phyloP scores from a whole-genome alignment of 1,140 invertebrate species.

The Apis dorsata region DNA sequence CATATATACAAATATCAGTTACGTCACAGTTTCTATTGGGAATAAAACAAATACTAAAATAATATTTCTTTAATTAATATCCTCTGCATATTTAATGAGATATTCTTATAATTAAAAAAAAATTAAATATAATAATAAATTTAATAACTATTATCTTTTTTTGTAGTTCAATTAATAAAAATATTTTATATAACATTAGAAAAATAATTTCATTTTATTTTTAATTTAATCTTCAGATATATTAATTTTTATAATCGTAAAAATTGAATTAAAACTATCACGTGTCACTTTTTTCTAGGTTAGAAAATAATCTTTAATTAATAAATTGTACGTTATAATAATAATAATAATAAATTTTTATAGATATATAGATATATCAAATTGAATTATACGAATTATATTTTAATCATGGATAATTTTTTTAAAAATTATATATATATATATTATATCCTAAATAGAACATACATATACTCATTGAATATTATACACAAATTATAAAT shows the following conservation, averaged over 20 bases:
- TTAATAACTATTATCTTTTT: not conserved
- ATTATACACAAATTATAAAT: constrained; percentile 19
- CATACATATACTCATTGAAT: not conserved
- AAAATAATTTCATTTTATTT: not conserved
- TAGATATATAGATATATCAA: constrained; percentile 18
- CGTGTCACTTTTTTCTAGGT: not conserved
- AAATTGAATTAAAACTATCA: not conserved
- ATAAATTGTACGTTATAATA: constrained; percentile 23
- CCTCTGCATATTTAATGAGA: not conserved
- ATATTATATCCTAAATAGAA: not conserved
- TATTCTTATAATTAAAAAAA: not conserved
- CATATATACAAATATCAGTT: not conserved
- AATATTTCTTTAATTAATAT: not conserved
- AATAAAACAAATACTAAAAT: not conserved
- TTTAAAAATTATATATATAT: not conserved
- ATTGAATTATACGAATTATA: constrained; percentile 33
- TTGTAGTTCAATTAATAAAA: not conserved
- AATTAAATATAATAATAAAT: not conserved
- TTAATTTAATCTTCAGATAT: not conserved
- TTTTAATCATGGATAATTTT: not conserved
- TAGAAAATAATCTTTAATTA: constrained; percentile 20
- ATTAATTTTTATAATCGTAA: not conserved
- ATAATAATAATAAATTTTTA: constrained; percentile 13
- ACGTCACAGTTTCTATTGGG: not conserved
- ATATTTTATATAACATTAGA: not conserved